Base-by-base conservation (phyloP, 2,888 invertebrate species). In the Drosophila paramelanica region DNA sequence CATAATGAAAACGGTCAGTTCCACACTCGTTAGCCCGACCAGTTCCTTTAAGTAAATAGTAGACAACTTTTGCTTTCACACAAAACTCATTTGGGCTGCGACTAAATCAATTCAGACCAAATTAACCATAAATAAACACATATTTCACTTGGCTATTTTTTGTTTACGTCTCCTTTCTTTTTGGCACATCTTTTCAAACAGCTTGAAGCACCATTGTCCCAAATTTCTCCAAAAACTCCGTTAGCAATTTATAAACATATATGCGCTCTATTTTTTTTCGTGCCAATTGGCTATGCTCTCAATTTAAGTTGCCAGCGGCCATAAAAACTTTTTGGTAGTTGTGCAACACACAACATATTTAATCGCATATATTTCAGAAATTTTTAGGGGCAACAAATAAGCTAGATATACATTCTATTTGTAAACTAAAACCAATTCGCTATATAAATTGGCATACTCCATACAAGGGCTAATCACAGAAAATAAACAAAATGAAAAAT, bases 51-150 rank as follows among this genome's bases (percentile, higher is more conserved):
- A 10, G 10, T 20, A 10, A 47, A 36, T 11, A 31, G 2, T 31
- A 3, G 11, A 0, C 2, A 33, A 33, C 31, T 50, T 41, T 50
- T n/a, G 41, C 14, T 45, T 11, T 11, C 14, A 31, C 23, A 27
- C 13, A 23, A 25, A 43, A 50, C n/a, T 17, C 25, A 14, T 17
- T 41, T 17, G 0, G 10, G 14, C 27, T 33, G 8, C 13, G 25
- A 20, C 43, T 8, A 60, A 62, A 57, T 41, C 43, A 45, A 38
- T 45, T 25, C 20, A 39, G 11, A 47, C 10, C 20, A 43, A 52
- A 57, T 53, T 53, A 53, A 36, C 42, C 31, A 67, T 58, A 20
- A 45, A 55, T 55, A 55, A 55, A 52, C 55, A 59, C 20, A 65
- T 41, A 33, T 47, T 27, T 62, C 27, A 55, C 25, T 25, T 14